phyloP scores from a whole-genome alignment of 2,797 vertebrate species.

The Myiotriccus ornatus region DNA sequence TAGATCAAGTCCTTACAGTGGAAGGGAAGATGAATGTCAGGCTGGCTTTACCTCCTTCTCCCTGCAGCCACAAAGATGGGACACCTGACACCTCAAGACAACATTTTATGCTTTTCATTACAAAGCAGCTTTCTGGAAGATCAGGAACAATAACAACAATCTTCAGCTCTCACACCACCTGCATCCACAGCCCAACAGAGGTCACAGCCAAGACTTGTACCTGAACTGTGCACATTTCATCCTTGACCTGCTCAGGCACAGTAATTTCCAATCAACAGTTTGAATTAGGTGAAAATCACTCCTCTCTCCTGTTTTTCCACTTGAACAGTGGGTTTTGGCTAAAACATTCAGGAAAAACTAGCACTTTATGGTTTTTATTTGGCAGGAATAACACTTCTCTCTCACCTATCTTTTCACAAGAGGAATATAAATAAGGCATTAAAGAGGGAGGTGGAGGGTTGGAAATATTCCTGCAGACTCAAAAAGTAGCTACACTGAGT shows the following conservation, averaged over 20 bases:
- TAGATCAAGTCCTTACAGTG: background rate
- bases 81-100: background rate
- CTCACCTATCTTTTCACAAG: background rate
- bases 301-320: background rate
- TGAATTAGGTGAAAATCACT: background rate
- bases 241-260: background rate
- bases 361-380: background rate
- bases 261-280: background rate
- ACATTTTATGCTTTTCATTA: background rate
- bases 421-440: background rate
- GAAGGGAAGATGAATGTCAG: background rate
- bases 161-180: background rate
- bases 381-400: background rate
- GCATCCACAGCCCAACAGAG: background rate
- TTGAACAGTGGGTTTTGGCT: background rate
- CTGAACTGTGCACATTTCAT: background rate
- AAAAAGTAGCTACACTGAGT: background rate
- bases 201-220: background rate
- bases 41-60: background rate
- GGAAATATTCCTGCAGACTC: background rate
- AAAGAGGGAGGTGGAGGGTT: background rate
- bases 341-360: background rate
- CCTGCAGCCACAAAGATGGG: background rate
- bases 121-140: background rate
- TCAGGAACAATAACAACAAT: background rate